Conservation (phyloP, 2,888 invertebrate genomes). For the Miltochrista miniata region DNA sequence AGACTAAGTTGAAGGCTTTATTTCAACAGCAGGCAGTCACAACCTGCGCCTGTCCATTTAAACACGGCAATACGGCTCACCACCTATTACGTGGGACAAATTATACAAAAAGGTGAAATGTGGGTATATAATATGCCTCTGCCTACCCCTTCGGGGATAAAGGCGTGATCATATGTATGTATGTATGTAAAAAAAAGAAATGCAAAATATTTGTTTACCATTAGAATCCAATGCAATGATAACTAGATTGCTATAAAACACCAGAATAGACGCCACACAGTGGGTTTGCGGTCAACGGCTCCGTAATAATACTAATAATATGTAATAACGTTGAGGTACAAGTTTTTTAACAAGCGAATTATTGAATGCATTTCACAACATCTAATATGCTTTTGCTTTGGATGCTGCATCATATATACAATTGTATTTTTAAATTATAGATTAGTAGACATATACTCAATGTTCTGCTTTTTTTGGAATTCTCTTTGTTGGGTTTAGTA, state of each 20-base stretch:
- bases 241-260: constrained; percentile 7
- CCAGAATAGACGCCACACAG: constrained; percentile 13
- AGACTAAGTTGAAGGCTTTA: too few species aligned
- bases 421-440: not conserved
- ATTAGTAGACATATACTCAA: not conserved
- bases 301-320: constrained; percentile 42
- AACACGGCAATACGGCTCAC: too few species aligned
- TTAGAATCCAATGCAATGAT: not conserved
- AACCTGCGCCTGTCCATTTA: too few species aligned
- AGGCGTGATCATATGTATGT: too few species aligned
- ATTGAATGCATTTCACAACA: constrained; percentile 31
- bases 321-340: constrained; percentile 43
- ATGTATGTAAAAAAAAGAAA: too few species aligned
- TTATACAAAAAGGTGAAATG: too few species aligned
- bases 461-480: not conserved
- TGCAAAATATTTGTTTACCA: not conserved
- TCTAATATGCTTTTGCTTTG: constrained; percentile 10
- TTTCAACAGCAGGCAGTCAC: too few species aligned
- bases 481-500: not conserved
- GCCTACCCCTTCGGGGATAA: too few species aligned
- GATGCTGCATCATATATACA: not conserved
- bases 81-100: too few species aligned
- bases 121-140: too few species aligned
- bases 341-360: constrained; percentile 45
- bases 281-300: constrained; percentile 47